Conservation (phyloP, 2,797 vertebrate genomes). For the Corythornis leucogaster region DNA sequence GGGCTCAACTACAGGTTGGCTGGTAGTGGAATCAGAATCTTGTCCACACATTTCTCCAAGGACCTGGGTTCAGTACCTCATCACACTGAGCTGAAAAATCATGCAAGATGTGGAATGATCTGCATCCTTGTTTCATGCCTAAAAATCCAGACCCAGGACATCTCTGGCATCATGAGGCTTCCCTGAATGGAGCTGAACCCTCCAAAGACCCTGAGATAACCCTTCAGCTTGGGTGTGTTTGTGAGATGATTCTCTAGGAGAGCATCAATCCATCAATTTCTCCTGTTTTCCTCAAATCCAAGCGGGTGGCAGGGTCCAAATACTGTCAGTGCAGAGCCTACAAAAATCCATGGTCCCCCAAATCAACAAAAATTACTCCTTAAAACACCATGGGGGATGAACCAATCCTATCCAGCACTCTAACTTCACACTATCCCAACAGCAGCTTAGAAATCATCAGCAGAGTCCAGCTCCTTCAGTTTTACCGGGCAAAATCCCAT, state of each 20-base stretch:
- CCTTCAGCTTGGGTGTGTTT: background rate
- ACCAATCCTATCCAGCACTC: background rate
- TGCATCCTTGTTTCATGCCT: too few species aligned
- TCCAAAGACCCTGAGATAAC: accelerated
- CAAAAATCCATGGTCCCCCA: accelerated
- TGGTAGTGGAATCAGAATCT: too few species aligned
- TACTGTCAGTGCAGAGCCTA: background rate
- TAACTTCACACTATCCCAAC: background rate
- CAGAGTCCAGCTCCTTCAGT: background rate
- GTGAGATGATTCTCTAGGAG: background rate
- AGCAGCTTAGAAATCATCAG: background rate
- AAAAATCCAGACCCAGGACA: too few species aligned
- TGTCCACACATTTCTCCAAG: too few species aligned
- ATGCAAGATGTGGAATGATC: too few species aligned
- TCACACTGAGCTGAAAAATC: too few species aligned
- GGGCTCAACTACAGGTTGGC: too few species aligned
- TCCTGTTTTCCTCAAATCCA: background rate
- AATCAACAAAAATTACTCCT: background rate
- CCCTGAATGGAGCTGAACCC: too few species aligned
- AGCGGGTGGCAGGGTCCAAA: background rate
- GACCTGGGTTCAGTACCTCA: too few species aligned
- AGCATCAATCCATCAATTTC: background rate
- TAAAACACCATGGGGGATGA: accelerated
- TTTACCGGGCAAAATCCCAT: background rate
- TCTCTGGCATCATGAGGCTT: too few species aligned